Evolutionary conservation across 2,888 invertebrate species (phyloP), one percentile per base, ranked within the genome.

Genomic region (Octonoba sinensis): DNA sequence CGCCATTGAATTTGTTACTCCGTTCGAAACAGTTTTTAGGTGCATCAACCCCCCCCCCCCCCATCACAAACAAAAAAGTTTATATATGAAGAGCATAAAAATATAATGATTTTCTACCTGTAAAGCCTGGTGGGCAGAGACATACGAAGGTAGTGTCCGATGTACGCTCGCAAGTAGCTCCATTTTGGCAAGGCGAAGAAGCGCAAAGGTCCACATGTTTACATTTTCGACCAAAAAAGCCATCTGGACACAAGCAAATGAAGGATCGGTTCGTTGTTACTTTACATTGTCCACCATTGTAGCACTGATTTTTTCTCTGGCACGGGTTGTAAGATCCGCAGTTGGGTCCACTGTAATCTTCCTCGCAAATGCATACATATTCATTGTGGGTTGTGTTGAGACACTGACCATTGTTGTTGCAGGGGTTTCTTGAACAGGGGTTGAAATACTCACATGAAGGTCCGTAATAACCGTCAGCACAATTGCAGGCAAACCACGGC

Each of bases 101-200:
- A 57, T 18, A 46, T 49, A 6, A 36, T 36, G 1, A 36, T 36
- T 36, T 1, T 11, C 36, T 70, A 85, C 85, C 85, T 76, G 59
- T 47, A 57, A 72, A 84, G 36, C 84, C 84, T 46, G 70, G 60
- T 11, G 49, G 47, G 44, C 85, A 85, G 3, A 60, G n/a, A 59
- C 85, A 85, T 1, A 13, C 27, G 27, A 69, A 81, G 13, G 20
- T 83, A 2, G 60, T 82, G 60, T 87, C 85, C 13, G 84, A 85
- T 2, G 74, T 72, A 22, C 86, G 86, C 8, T 78, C 56, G 76
- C 89, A 89, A 6, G 83, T 84, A 15, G 86, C 87, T 16, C 86
- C 86, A 76, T 87, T 86, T 24, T 83, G 64, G 74, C 89, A 89
- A 0, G 88, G 88, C 4, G 78, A 62, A 1, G 84, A 78, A 15